Evolutionary conservation across 2,888 invertebrate genomes (phyloP), one percentile per base, ranked within the genome.

Genomic region (Oscheius myriophilus): DNA sequence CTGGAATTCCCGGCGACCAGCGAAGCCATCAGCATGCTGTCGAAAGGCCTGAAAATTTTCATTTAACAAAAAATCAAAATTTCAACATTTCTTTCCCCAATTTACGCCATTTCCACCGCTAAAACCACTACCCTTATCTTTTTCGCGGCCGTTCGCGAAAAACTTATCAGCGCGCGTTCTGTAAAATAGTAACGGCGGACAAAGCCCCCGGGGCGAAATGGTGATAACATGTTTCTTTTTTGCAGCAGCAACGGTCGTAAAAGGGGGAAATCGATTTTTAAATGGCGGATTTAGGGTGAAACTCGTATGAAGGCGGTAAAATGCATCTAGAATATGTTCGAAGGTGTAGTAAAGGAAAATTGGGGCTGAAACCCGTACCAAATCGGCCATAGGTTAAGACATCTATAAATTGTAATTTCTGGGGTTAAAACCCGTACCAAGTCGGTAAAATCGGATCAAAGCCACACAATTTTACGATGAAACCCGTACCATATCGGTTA

Each of bases 41-140:
- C 70, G 18, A 70, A 16, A 26, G 61, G 9, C 45, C 71, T 71
- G 63, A 16, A 70, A 66, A 6, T 33, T 33, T 33, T 33, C 9
- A 33, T 6, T 33, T 33, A 33, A 33, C 3, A 33, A 33, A 33
- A 33, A 54, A 26, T 23, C 25, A 14, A 21, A 25, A 7, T 23
- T n/a, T 41, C 57, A 57, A 18, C 42, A 14, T 1, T 3, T n/a
- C 21, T 41, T 45, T 26, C 41, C n/a, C 41, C 55, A 21, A 25
- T 33, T 41, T 11, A 26, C 41, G 33, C 18, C 33, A 4, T 18
- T 55, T 55, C 39, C 41, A 39, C 25, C 33, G 39, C 33, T 26
- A 55, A 41, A 55, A 33, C 51, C 21, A 11, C 18, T 9, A 21
- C 25, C 6, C 18, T 53, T 53, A 18, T 53, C 25, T 53, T 18